These are phyloP conservation scores for Saguinus midas DNA, from an alignment of 2,113 vertebrate species.

Conservation along the genomic window DNA sequence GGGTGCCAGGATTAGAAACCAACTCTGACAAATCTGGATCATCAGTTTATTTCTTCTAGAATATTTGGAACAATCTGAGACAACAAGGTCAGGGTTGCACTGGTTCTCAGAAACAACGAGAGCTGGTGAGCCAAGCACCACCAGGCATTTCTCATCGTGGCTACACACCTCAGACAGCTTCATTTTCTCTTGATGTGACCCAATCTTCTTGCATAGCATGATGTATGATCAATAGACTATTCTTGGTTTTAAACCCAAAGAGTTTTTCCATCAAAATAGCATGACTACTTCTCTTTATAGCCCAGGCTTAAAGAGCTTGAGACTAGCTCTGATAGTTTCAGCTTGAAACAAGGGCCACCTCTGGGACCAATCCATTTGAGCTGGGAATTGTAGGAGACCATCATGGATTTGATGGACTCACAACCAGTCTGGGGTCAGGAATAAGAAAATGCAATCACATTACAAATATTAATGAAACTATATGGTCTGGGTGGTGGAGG, in stretches of 20 bases:
- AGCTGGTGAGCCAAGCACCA: background rate
- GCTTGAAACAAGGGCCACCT: background rate
- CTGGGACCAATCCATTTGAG: background rate
- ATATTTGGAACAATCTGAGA: background rate
- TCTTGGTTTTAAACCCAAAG: background rate
- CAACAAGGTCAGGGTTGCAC: background rate
- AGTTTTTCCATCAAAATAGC: background rate
- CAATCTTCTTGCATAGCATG: background rate
- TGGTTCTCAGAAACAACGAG: background rate
- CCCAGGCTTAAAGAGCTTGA: background rate
- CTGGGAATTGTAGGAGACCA: background rate
- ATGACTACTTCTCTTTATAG: background rate
- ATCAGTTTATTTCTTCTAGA: background rate
- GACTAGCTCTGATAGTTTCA: background rate
- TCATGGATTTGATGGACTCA: background rate
- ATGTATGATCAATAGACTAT: background rate
- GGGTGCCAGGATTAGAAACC: background rate
- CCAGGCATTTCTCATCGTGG: background rate
- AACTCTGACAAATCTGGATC: background rate
- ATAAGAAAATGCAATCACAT: background rate
- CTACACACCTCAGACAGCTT: rapidly evolving
- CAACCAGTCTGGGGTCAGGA: background rate
- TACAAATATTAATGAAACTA: background rate
- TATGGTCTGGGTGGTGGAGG: background rate
- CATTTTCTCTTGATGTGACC: background rate